Conservation (phyloP, 1,140 invertebrate species). For the Calephelis virginiensis region DNA sequence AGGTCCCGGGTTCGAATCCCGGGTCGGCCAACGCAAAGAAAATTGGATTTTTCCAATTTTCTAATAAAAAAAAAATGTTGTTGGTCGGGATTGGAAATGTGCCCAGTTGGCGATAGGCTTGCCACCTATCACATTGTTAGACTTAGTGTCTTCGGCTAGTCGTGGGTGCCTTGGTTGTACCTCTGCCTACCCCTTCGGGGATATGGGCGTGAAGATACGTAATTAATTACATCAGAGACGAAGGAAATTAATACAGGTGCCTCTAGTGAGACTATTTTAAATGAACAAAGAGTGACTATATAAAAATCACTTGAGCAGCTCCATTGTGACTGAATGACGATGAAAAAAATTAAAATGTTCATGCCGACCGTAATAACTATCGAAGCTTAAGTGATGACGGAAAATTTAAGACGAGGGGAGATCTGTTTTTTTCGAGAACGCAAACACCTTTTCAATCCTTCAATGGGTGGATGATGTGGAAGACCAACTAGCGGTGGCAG, state of each 20-base stretch:
- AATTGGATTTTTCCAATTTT: too few relatives aligned
- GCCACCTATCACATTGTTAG: too few relatives aligned
- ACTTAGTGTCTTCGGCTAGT: too few relatives aligned
- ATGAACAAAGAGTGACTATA: slow-evolving; percentile 67
- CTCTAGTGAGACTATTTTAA: slow-evolving; percentile 7
- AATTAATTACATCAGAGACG: background rate
- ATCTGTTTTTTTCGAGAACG: slow-evolving; percentile 66
- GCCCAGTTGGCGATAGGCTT: too few relatives aligned
- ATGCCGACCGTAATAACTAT: slow-evolving; percentile 70
- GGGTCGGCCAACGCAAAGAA: too few relatives aligned
- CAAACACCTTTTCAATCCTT: slow-evolving; percentile 77
- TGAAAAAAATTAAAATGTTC: slow-evolving; percentile 73
- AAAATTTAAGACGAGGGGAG: slow-evolving; percentile 65
- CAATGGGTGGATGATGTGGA: slow-evolving; percentile 63
- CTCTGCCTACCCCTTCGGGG: too few relatives aligned
- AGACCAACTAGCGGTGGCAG: slow-evolving; percentile 70
- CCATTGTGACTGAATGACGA: slow-evolving; percentile 70
- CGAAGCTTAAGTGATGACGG: slow-evolving; percentile 70
- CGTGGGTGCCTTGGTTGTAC: too few relatives aligned
- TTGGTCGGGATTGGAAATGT: too few relatives aligned
- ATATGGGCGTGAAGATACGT: too few relatives aligned
- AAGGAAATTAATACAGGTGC: background rate
- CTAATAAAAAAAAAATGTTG: too few relatives aligned
- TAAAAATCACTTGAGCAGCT: slow-evolving; percentile 52
- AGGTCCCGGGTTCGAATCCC: too few relatives aligned